Evolutionary conservation across 2,888 invertebrate genomes (phyloP).

Genomic region (Melolontha melolontha): DNA sequence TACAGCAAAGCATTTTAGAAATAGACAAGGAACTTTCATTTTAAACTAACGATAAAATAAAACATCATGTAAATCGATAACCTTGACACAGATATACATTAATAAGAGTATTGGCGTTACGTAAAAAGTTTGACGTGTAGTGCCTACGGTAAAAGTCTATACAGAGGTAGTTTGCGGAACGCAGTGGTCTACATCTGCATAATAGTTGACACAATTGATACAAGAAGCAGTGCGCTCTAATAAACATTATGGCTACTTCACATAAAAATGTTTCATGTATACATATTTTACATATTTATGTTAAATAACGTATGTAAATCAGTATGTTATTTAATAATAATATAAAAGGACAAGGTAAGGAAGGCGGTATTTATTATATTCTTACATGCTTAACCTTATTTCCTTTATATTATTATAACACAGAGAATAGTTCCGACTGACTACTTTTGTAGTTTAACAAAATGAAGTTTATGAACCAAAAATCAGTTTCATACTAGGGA

Average conservation of each 20-base stretch:
- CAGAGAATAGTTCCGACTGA: too few relatives aligned
- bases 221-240: conserved; percentile 29
- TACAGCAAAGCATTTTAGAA: background rate
- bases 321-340: too few relatives aligned
- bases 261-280: conserved; percentile 1
- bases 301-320: too few relatives aligned
- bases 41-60: background rate
- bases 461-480: too few relatives aligned
- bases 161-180: conserved; percentile 28
- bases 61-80: conserved; percentile 33
- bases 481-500: too few relatives aligned
- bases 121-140: conserved; percentile 27
- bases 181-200: conserved; percentile 25
- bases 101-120: conserved; percentile 31
- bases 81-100: conserved; percentile 33
- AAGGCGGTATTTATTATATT: conserved; percentile 4
- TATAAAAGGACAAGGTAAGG: too few relatives aligned
- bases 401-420: too few relatives aligned
- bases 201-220: conserved; percentile 27
- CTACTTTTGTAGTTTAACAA: too few relatives aligned
- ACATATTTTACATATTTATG: too few relatives aligned
- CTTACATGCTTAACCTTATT: too few relatives aligned
- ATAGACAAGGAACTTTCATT: too few relatives aligned
- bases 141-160: conserved; percentile 8
- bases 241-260: conserved; percentile 25